These are phyloP conservation scores for Amiota mariae DNA, from an alignment of 2,888 invertebrate species.

Conservation along the genomic window DNA sequence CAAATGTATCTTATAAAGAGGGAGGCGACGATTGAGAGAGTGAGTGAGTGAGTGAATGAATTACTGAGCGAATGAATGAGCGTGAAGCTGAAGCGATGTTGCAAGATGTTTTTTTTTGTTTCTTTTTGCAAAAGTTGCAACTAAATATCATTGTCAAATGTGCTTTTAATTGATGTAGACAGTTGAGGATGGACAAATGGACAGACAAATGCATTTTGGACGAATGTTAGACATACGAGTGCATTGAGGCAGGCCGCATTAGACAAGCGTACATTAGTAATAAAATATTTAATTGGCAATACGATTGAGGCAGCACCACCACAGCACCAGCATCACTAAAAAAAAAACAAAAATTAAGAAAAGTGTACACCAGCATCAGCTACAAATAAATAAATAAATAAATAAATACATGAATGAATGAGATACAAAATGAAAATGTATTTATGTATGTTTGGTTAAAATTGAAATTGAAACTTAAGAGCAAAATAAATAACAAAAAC, in stretches of 20 bases:
- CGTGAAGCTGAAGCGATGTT: constrained; percentile 2
- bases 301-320: constrained; percentile 27
- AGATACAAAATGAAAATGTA: constrained; percentile 53
- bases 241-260: constrained; percentile 44
- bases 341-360: no score
- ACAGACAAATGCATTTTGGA: constrained; percentile 20
- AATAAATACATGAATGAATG: constrained; percentile 16
- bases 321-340: background rate
- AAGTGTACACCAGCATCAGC: no score
- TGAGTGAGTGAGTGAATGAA: background rate
- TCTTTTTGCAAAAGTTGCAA: constrained; percentile 29
- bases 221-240: background rate
- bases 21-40: constrained; percentile 24
- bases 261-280: constrained; percentile 66
- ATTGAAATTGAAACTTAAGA: constrained; percentile 50
- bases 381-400: constrained; percentile 35
- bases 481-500: constrained; percentile 1
- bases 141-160: constrained; percentile 66
- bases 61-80: constrained; percentile 29
- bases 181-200: constrained; percentile 60
- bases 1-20: constrained; percentile 34
- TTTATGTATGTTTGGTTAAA: constrained; percentile 56
- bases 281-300: constrained; percentile 67
- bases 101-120: constrained; percentile 1
- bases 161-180: constrained; percentile 67